Conservation (phyloP, 2,888 invertebrate genomes). For the Sepioteuthis lessoniana region DNA sequence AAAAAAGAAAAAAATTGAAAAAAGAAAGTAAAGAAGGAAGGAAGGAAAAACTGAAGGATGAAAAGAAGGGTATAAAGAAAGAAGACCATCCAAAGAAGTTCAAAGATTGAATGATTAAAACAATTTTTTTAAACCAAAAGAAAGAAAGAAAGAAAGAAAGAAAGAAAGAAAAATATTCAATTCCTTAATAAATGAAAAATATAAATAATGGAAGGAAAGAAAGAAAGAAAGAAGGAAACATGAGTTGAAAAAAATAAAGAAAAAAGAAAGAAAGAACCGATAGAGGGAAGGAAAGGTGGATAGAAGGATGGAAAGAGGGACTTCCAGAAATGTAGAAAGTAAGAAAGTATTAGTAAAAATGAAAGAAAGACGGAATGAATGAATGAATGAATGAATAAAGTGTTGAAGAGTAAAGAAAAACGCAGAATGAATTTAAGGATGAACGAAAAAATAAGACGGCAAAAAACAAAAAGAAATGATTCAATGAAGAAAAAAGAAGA, state of each 20-base stretch:
- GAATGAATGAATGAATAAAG: background rate
- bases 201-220: too few species aligned
- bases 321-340: background rate
- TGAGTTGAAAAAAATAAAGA: too few species aligned
- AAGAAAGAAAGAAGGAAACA: too few species aligned
- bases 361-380: background rate
- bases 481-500: background rate
- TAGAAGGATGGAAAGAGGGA: too few species aligned
- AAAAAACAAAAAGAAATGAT: background rate
- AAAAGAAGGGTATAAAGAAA: background rate
- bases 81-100: too few species aligned
- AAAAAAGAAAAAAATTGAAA: too few species aligned
- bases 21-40: background rate
- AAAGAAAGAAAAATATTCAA: too few species aligned
- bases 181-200: too few species aligned
- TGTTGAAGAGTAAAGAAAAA: background rate
- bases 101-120: too few species aligned
- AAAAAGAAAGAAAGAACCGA: background rate
- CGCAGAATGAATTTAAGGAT: too few species aligned
- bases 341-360: background rate
- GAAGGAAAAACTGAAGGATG: background rate
- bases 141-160: too few species aligned
- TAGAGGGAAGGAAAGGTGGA: background rate
- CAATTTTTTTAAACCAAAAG: too few species aligned
- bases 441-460: background rate